phyloP scores from a whole-genome alignment of 2,797 vertebrate species.

The Anableps anableps region DNA sequence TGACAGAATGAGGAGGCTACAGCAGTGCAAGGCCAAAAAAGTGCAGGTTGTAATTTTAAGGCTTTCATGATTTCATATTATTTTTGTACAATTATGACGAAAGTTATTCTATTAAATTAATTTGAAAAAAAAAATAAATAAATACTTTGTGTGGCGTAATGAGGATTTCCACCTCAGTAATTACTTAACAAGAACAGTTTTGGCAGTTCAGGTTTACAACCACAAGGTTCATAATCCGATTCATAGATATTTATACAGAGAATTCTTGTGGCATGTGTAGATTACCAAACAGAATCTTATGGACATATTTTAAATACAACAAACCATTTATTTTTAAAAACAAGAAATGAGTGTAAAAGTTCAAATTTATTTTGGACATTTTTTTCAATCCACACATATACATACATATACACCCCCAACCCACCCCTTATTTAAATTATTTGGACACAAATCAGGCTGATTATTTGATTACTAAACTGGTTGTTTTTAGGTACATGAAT shows the following conservation, averaged over 20 bases:
- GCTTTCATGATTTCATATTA: neutral
- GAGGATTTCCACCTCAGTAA: neutral
- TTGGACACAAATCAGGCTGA: neutral
- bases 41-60: neutral
- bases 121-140: neutral
- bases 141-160: neutral
- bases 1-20: neutral
- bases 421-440: neutral
- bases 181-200: neutral
- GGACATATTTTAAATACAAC: too few relatives aligned
- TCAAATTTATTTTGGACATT: too few relatives aligned
- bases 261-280: neutral
- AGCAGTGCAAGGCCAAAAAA: neutral
- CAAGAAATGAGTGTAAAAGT: too few relatives aligned
- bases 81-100: neutral
- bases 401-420: too few relatives aligned
- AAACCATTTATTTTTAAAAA: too few relatives aligned
- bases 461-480: too few relatives aligned
- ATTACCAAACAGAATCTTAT: too few relatives aligned
- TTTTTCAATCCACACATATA: too few relatives aligned
- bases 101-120: neutral
- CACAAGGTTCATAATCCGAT: neutral
- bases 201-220: neutral
- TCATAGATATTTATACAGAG: neutral
- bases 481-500: too few relatives aligned